Percentiles rank a stretch among this genome's conserved stretches.
Evolutionary conservation across 2,113 vertebrate species (phyloP).

Genomic region (Plecturocebus donacophilus): DNA sequence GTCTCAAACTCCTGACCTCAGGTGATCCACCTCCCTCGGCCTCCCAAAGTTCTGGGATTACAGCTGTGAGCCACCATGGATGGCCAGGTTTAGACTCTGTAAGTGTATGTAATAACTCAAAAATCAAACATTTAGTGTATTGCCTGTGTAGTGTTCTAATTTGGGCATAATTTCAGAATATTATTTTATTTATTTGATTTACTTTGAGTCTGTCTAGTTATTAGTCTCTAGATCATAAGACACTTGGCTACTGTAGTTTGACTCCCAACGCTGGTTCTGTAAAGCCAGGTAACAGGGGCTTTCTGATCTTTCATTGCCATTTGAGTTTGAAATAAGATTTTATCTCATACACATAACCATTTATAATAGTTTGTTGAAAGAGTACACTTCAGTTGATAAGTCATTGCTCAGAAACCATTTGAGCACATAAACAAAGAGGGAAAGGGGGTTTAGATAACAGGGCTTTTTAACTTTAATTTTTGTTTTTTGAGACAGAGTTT

Average conservation of each 20-base stretch:
- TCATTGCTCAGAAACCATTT: neutral
- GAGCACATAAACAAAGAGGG: neutral
- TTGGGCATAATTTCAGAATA: neutral
- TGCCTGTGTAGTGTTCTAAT: neutral
- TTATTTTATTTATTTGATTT: neutral
- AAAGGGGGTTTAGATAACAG: neutral
- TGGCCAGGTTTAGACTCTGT: neutral
- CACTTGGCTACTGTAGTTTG: neutral
- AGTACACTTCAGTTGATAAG: neutral
- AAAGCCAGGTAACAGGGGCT: neutral
- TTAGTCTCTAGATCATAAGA: neutral
- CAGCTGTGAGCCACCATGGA: rapidly evolving
- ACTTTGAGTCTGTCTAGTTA: neutral
- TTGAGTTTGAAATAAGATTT: conserved; percentile 31
- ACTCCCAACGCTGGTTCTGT: neutral
- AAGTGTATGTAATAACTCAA: neutral
- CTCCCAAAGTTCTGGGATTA: no score
- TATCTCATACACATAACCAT: neutral
- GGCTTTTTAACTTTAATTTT: no score
- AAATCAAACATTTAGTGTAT: neutral
- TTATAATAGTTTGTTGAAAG: conserved; percentile 21
- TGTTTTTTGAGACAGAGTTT: no score
- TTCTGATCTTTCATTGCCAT: neutral
- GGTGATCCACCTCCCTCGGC: no score
- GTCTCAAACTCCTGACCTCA: no score